Conservation (phyloP, 2,113 vertebrate species). For the Sinosuthora webbiana region DNA sequence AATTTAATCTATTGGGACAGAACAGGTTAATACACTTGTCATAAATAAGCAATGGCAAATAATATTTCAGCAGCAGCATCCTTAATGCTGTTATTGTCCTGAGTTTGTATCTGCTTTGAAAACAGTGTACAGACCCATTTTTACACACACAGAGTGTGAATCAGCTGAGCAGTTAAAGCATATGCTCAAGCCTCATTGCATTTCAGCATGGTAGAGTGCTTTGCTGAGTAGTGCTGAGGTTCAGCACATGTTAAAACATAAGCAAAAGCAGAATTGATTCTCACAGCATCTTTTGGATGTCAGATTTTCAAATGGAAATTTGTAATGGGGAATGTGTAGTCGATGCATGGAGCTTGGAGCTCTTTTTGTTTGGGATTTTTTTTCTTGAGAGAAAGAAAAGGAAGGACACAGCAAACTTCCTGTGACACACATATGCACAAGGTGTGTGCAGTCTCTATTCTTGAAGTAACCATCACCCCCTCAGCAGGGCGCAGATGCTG, state of each 20-base stretch:
- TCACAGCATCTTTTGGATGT: background rate
- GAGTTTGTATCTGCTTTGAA: background rate
- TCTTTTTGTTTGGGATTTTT: background rate
- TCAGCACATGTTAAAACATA: background rate
- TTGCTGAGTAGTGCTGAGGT: background rate
- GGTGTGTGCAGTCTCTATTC: background rate
- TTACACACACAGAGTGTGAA: background rate
- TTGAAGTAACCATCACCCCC: background rate
- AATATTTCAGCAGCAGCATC: background rate
- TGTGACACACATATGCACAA: background rate
- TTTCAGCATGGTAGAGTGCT: background rate
- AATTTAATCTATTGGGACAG: background rate
- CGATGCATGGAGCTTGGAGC: background rate
- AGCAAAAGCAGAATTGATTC: background rate
- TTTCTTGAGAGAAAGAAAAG: background rate
- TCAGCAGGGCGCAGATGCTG: background rate
- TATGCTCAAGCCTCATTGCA: background rate
- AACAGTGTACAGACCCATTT: background rate
- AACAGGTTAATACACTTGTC: background rate
- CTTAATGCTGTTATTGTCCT: background rate
- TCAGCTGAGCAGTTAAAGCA: background rate
- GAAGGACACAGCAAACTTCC: background rate
- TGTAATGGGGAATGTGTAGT: background rate
- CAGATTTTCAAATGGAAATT: background rate
- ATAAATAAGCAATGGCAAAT: background rate